These are phyloP conservation scores for Aphidius gifuensis DNA, from an alignment of 1,140 invertebrate genomes.

Conservation along the genomic window DNA sequence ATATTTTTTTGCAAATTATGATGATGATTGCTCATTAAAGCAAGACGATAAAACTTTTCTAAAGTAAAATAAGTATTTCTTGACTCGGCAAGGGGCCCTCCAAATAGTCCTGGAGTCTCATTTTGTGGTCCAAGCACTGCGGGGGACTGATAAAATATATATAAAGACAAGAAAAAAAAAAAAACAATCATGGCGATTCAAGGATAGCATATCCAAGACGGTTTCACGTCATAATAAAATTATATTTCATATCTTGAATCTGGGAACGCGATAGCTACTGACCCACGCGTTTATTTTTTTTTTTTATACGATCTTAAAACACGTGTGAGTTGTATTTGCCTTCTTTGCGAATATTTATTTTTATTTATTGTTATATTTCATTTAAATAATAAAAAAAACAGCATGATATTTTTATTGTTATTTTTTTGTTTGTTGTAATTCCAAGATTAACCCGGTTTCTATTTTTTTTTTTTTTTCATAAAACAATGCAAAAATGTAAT, in stretches of 20 bases:
- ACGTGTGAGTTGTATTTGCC: not conserved
- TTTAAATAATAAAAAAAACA: no score
- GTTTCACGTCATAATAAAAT: conserved; percentile 31
- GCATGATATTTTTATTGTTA: no score
- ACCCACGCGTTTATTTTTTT: conserved; percentile 13
- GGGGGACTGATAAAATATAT: conserved; percentile 14
- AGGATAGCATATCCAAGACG: conserved; percentile 25
- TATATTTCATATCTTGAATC: conserved; percentile 30
- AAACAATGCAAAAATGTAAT: no score
- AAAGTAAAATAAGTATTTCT: conserved; percentile 12
- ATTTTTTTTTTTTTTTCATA: no score
- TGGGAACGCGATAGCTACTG: conserved; percentile 29
- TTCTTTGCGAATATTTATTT: not conserved
- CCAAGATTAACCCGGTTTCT: no score
- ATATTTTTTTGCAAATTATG: not conserved
- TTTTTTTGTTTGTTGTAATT: no score
- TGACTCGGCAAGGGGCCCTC: conserved; percentile 6
- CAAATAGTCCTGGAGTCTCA: conserved; percentile 18
- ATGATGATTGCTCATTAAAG: conserved; percentile 10
- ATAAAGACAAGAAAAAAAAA: no score
- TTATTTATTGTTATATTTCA: no score
- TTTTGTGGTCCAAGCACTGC: conserved; percentile 24
- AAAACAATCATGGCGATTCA: conserved; percentile 15
- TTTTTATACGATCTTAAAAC: not conserved
- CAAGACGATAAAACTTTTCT: conserved; percentile 9